Evolutionary conservation across 2,113 vertebrate genomes (phyloP), one percentile per base, ranked within the genome.

Genomic region (Hemiprocne comata): DNA sequence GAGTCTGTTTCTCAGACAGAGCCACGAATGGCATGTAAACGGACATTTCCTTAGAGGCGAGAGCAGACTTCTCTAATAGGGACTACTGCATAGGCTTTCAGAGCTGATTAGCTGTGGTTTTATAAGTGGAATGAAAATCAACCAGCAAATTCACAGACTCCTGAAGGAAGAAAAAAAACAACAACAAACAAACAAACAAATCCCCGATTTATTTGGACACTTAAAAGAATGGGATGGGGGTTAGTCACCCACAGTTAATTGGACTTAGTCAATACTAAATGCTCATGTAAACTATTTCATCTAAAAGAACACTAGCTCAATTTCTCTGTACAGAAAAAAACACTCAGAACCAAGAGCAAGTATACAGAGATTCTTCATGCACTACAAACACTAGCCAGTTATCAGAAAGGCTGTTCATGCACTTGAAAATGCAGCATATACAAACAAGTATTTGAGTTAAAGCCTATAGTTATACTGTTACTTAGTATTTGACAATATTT

Each of bases 21-120:
- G 46, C 7, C 40, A 42, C 17, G 10, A 44, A 24, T 1, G 1
- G 11, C 3, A 2, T 5, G 46, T 6, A 48, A 5, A 34, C 13
- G 24, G 29, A 31, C 14, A 34, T 0, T 44, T 1, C 25, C 65
- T 58, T 4, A 53, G 9, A 58, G 19, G 71, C 2, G 53, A 54
- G 19, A 0, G 23, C 7, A 18, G 21, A 65, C 4, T 51, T 34
- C 34, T 60, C 44, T 55, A 34, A 1, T 1, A 51, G 21, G 15
- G 71, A 26, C 13, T 28, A 21, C 1, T 9, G 4, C 1, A 36
- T 0, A 21, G 14, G 17, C 17, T 58, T 21, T 26, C 71, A 71
- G 25, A 2, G 42, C 11, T 57, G 13, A 46, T n/a, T 8, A 72
- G 17, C 40, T 50, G 17, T 28, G 26, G 13, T 9, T 87, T 85